Conservation (phyloP, 53 echinoderm and acorn worm species). For the Temnopleurus reevesii region DNA sequence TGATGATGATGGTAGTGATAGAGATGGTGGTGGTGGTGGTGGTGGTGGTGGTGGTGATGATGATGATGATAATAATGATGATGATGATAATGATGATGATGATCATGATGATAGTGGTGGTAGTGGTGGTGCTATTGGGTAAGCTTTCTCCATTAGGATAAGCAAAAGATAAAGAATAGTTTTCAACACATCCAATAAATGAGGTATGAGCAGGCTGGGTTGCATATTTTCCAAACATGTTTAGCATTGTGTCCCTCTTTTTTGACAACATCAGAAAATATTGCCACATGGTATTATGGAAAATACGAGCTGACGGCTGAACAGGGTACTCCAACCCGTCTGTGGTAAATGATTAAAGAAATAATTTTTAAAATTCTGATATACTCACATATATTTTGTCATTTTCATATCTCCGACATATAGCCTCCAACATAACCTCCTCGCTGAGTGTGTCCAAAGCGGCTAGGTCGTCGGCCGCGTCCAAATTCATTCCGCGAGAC, state of each 20-base stretch:
- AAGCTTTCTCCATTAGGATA: too few species aligned
- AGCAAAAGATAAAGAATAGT: too few species aligned
- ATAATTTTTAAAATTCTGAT: too few species aligned
- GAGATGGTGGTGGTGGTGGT: neutral
- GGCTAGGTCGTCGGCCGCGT: slow-evolving; percentile 39
- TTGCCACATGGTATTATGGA: too few species aligned
- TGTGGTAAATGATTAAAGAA: too few species aligned
- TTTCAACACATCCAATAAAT: too few species aligned
- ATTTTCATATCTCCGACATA: slow-evolving; percentile 73
- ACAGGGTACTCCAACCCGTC: too few species aligned
- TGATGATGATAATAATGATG: neutral
- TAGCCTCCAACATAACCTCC: slow-evolving; percentile 69
- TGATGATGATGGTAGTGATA: neutral
- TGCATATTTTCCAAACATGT: too few species aligned
- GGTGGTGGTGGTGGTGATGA: neutral
- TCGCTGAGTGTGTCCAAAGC: slow-evolving; percentile 37
- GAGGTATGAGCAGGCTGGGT: too few species aligned
- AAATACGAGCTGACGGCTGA: too few species aligned
- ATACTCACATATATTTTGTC: slow-evolving; percentile 88
- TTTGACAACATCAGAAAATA: too few species aligned
- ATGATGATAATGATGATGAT: neutral
- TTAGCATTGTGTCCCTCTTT: too few species aligned
- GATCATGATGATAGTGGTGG: neutral
- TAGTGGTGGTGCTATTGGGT: neutral
- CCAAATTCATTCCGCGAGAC: slow-evolving; percentile 29